Evolutionary conservation across 2,888 invertebrate genomes (phyloP).

Genomic region (Geotrupes spiniger): DNA sequence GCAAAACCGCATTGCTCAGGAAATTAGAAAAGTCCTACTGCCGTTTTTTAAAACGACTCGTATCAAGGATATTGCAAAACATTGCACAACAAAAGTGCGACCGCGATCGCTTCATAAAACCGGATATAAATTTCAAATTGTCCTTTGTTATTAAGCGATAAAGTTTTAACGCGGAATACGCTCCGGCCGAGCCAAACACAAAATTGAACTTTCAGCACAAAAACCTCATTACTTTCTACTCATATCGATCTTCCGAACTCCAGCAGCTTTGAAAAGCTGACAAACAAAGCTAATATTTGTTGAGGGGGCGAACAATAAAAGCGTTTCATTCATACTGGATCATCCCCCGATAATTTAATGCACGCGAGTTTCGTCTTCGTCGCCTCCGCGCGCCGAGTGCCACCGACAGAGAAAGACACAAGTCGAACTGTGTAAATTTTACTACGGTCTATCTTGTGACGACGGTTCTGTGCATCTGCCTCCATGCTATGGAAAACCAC

Average conservation of each 20-base stretch:
- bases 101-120: too few species aligned
- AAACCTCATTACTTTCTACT: slow-evolving; percentile 37
- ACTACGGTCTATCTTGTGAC: slow-evolving; percentile 27
- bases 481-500: slow-evolving; percentile 33
- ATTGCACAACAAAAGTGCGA: too few species aligned
- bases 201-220: slow-evolving; percentile 17
- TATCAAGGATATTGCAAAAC: too few species aligned
- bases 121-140: too few species aligned
- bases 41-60: too few species aligned
- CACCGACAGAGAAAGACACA: slow-evolving; percentile 1
- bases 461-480: slow-evolving; percentile 37
- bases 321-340: slow-evolving; percentile 42
- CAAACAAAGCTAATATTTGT: slow-evolving; percentile 50
- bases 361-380: slow-evolving; percentile 11
- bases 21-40: slow-evolving; percentile 10
- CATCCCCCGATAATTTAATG: slow-evolving; percentile 17
- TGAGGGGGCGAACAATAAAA: slow-evolving; percentile 47
- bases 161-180: too few species aligned
- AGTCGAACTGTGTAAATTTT: slow-evolving; percentile 13
- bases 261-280: slow-evolving; percentile 42
- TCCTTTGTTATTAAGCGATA: too few species aligned
- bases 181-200: slow-evolving; percentile 5
- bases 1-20: slow-evolving; percentile 28
- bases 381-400: neutral
- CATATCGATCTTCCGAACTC: slow-evolving; percentile 36